Conservation (phyloP, 2,797 vertebrate species). For the Gallinago nigripennis region DNA sequence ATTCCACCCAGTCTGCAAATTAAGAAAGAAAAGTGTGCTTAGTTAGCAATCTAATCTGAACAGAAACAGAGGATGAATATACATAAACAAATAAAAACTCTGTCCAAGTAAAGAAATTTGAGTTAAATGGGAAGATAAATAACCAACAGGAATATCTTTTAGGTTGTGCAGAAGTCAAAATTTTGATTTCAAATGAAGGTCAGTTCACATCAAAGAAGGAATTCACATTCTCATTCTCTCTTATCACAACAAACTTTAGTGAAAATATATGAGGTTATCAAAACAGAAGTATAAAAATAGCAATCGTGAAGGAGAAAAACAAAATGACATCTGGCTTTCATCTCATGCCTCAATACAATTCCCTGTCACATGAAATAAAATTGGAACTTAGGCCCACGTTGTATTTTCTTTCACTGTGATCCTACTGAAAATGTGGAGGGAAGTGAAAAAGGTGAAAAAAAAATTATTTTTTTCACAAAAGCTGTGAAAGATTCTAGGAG, state of each 20-base stretch:
- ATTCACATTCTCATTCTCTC: neutral
- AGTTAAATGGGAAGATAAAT: neutral
- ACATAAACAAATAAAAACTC: neutral
- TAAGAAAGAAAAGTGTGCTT: conserved; percentile 9
- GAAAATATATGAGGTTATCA: neutral
- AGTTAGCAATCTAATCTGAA: neutral
- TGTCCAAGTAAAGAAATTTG: neutral
- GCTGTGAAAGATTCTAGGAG: neutral
- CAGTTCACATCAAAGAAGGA: neutral
- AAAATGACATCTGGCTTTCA: neutral
- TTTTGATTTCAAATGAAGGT: neutral
- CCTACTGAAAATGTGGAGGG: neutral
- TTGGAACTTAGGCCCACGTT: no score
- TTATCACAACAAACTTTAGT: neutral
- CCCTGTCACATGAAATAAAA: neutral
- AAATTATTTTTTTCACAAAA: neutral
- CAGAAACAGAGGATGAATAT: neutral
- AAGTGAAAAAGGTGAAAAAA: neutral
- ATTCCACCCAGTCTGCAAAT: conserved; percentile 96
- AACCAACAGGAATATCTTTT: neutral
- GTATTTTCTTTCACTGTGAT: neutral
- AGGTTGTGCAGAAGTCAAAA: neutral
- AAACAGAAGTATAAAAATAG: neutral
- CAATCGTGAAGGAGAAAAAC: neutral
- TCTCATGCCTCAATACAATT: neutral